phyloP scores from a whole-genome alignment of 2,888 invertebrate genomes.

The Caenorhabditis japonica region DNA sequence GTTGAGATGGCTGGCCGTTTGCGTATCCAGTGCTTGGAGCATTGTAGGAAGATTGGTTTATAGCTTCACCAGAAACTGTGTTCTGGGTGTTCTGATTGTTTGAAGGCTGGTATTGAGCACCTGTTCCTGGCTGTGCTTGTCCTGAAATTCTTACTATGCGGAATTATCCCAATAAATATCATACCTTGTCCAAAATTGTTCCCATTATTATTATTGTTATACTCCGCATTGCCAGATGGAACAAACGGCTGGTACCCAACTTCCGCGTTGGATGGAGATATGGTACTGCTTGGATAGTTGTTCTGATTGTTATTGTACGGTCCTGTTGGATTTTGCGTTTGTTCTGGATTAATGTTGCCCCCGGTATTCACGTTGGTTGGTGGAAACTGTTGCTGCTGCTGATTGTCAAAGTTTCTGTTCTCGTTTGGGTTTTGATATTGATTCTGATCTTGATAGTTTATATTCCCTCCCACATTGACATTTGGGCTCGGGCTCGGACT shows the following conservation, averaged over 20 bases:
- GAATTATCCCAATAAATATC: too few relatives aligned
- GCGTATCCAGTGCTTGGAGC: constrained; percentile 40
- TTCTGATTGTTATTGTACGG: constrained; percentile 6
- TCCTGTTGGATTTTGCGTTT: too few relatives aligned
- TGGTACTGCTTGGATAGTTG: constrained; percentile 27
- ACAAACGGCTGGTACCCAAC: constrained; percentile 52
- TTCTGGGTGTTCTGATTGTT: constrained; percentile 35
- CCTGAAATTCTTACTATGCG: too few relatives aligned
- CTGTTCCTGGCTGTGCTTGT: too few relatives aligned
- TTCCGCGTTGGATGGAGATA: constrained; percentile 38
- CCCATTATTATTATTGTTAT: constrained; percentile 16
- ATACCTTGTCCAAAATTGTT: background rate
- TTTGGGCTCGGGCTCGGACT: constrained; percentile 13
- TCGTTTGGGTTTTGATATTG: constrained; percentile 5
- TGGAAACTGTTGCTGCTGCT: too few relatives aligned
- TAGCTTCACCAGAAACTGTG: constrained; percentile 15
- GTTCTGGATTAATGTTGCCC: constrained; percentile 8
- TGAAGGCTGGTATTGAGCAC: constrained; percentile 20
- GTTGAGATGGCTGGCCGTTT: constrained; percentile 30
- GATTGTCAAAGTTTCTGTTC: constrained; percentile 5
- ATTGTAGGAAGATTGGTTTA: constrained; percentile 26
- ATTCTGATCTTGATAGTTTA: constrained; percentile 2
- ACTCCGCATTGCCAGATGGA: constrained; percentile 33
- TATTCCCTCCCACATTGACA: constrained; percentile 12
- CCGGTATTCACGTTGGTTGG: constrained; percentile 11